Conservation (phyloP, 2,113 vertebrate species). For the Psilopogon haemacephalus region DNA sequence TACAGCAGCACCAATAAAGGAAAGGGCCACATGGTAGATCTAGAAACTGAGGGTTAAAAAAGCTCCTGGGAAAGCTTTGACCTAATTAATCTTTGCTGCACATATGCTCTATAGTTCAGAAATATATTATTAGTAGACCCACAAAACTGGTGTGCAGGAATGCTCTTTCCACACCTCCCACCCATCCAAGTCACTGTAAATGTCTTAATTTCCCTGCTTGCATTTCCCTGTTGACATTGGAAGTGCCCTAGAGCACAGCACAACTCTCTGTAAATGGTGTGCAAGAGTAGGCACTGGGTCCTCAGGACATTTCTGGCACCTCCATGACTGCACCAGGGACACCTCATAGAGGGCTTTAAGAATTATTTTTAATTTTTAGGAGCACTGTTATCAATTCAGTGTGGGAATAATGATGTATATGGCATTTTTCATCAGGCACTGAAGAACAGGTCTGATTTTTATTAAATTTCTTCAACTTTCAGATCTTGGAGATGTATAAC, state of each 20-base stretch:
- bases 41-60: slow-evolving; percentile 4
- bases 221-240: not conserved
- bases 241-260: not conserved
- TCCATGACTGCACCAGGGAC: not conserved
- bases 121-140: not conserved
- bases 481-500: not conserved
- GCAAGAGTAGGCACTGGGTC: fast-evolving
- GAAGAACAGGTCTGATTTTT: not conserved
- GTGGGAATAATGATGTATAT: not conserved
- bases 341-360: too few relatives aligned
- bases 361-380: too few relatives aligned
- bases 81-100: not conserved
- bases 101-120: not conserved
- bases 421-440: not conserved
- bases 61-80: not conserved
- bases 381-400: not conserved
- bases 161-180: not conserved
- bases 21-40: not conserved
- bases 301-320: not conserved
- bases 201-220: fast-evolving
- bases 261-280: not conserved
- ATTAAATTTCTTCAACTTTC: not conserved
- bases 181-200: not conserved
- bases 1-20: not conserved
- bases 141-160: not conserved